Percentiles rank a stretch among this genome's conserved stretches.
Evolutionary conservation across 1,140 invertebrate genomes (phyloP).

Genomic region (Pogonomyrmex californicus): DNA sequence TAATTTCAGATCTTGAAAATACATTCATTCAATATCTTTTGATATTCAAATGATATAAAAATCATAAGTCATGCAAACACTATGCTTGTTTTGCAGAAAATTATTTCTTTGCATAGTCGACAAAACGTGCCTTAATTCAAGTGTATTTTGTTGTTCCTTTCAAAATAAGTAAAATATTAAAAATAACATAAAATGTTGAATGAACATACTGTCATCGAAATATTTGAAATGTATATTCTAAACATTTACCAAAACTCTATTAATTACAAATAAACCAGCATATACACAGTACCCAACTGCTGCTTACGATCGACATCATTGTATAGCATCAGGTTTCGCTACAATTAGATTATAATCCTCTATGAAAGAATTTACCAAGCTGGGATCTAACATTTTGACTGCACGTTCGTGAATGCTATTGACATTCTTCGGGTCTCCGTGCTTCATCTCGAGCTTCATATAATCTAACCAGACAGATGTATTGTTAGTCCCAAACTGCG

Average conservation of each 20-base stretch:
- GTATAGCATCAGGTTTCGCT: conserved; percentile 76
- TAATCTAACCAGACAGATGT: conserved; percentile 89
- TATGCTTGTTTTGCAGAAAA: too few species aligned
- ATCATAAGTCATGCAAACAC: too few species aligned
- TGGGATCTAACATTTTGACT: conserved; percentile 84
- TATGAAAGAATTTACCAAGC: conserved; percentile 81
- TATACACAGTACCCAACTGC: background rate
- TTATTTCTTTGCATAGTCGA: background rate
- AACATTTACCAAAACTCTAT: background rate
- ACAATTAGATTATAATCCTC: conserved; percentile 81
- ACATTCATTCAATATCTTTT: background rate
- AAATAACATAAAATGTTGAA: background rate
- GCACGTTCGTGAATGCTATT: conserved; percentile 86
- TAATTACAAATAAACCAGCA: background rate
- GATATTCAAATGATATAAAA: background rate
- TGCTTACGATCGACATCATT: background rate
- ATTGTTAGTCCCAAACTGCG: conserved; percentile 87
- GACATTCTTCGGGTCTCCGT: conserved; percentile 84
- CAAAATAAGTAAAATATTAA: background rate
- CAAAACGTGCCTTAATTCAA: background rate
- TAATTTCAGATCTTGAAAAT: background rate
- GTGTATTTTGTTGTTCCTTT: background rate
- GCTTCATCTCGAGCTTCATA: conserved; percentile 87
- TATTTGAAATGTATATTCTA: background rate
- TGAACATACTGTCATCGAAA: background rate